These are phyloP conservation scores for Pterostichus niger DNA, from an alignment of 2,888 invertebrate species.

Conservation along the genomic window DNA sequence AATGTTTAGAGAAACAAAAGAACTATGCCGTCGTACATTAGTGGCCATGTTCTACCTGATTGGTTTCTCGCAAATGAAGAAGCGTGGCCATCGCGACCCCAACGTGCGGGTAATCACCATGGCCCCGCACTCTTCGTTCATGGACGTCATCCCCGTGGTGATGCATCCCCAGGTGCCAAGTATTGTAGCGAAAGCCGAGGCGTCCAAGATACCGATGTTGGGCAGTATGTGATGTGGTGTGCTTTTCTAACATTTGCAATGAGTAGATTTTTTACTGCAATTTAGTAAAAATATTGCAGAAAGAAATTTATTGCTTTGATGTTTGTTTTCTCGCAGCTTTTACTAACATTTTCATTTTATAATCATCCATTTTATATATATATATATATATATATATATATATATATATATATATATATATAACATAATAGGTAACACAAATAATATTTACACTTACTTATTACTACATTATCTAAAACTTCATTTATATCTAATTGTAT, in stretches of 20 bases:
- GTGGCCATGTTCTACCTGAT: constrained; percentile 81
- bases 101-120: constrained; percentile 92
- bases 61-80: constrained; percentile 26
- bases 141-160: constrained; percentile 92
- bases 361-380: too few relatives aligned
- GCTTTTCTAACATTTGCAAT: constrained; percentile 39
- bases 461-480: too few relatives aligned
- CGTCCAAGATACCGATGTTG: constrained; percentile 89
- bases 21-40: constrained; percentile 26
- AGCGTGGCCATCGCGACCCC: constrained; percentile 44
- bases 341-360: too few relatives aligned
- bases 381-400: too few relatives aligned
- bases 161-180: constrained; percentile 88
- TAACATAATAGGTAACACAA: too few relatives aligned
- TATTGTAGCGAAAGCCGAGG: constrained; percentile 93
- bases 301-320: too few relatives aligned
- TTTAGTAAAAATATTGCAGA: too few relatives aligned
- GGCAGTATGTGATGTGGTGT: constrained; percentile 85
- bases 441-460: too few relatives aligned
- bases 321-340: too few relatives aligned
- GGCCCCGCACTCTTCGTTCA: constrained; percentile 95
- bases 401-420: too few relatives aligned
- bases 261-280: neutral
- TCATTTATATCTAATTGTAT: too few relatives aligned
- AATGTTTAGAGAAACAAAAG: constrained; percentile 31